phyloP scores from a whole-genome alignment of 2,797 vertebrate species.

The Danionella dracula region DNA sequence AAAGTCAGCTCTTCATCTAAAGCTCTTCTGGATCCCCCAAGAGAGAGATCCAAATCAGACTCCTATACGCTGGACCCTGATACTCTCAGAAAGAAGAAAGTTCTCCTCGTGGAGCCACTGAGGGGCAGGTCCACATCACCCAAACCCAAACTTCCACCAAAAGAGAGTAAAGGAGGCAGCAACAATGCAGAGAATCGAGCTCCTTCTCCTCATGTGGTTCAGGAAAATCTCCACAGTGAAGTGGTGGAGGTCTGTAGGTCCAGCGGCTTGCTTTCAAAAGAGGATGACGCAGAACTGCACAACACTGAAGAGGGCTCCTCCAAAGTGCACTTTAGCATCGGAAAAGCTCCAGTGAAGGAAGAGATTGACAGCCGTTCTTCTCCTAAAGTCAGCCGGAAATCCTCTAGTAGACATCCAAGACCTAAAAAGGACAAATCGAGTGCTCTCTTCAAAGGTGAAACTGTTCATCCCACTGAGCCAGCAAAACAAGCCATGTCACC shows the following conservation, averaged over 20 bases:
- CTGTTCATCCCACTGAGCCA: conserved; percentile 77
- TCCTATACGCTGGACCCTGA: conserved; percentile 97
- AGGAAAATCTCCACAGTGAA: conserved; percentile 97
- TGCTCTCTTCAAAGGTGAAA: conserved; percentile 89
- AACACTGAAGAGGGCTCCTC: conserved; percentile 81
- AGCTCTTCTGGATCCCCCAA: conserved; percentile 87
- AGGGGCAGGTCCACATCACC: conserved; percentile 94
- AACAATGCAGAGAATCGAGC: conserved; percentile 81
- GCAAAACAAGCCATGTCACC: conserved; percentile 98
- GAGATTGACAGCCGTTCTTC: conserved; percentile 89
- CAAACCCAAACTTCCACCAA: conserved; percentile 84
- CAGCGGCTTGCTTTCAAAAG: conserved; percentile 85
- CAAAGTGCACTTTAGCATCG: conserved; percentile 98
- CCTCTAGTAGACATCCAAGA: conserved; percentile 82
- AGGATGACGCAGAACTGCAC: conserved; percentile 76
- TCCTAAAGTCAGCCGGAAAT: conserved; percentile 95
- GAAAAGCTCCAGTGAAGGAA: conserved; percentile 93
- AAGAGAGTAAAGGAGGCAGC: conserved; percentile 75
- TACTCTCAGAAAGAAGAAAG: conserved; percentile 92
- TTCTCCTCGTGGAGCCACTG: conserved; percentile 88
- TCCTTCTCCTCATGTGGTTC: conserved; percentile 93
- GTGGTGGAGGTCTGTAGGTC: conserved; percentile 96
- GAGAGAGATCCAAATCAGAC: conserved; percentile 96
- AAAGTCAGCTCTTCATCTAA: conserved; percentile 84
- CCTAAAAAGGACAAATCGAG: conserved; percentile 96